Conservation (phyloP, 1,140 invertebrate species). For the Cydia pomonella region DNA sequence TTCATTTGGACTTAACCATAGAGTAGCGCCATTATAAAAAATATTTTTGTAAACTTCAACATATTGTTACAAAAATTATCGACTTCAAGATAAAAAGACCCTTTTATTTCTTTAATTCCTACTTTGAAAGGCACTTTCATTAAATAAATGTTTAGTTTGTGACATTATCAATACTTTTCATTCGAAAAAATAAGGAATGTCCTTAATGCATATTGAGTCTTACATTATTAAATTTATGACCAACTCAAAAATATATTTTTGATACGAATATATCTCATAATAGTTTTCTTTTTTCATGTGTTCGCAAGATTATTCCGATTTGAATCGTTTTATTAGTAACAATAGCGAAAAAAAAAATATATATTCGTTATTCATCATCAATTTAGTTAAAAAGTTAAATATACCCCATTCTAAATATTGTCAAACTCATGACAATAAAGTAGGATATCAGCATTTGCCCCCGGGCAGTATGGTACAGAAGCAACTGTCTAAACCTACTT, state of each 20-base stretch:
- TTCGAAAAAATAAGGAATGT: slow-evolving; percentile 18
- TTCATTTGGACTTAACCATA: slow-evolving; percentile 14
- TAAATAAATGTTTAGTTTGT: slow-evolving; percentile 3
- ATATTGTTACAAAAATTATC: slow-evolving; percentile 1
- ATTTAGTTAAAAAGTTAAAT: not conserved
- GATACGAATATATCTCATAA: too few relatives aligned
- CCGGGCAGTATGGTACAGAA: slow-evolving; percentile 36
- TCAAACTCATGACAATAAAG: not conserved
- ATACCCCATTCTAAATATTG: not conserved
- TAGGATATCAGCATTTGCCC: not conserved
- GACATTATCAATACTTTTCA: slow-evolving; percentile 29
- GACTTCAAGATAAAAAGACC: not conserved
- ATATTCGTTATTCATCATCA: not conserved
- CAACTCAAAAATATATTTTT: not conserved
- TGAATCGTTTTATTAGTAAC: too few relatives aligned
- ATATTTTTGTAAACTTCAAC: not conserved
- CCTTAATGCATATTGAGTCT: not conserved
- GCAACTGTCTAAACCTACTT: slow-evolving; percentile 43
- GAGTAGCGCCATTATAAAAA: not conserved
- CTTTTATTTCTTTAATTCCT: not conserved
- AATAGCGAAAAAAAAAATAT: not conserved
- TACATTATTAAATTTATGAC: not conserved
- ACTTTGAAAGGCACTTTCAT: slow-evolving; percentile 1
- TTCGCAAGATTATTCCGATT: too few relatives aligned
- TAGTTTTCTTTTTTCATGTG: not conserved